Conservation (phyloP, 2,888 invertebrate genomes). For the Pyrrhosoma nymphula region DNA sequence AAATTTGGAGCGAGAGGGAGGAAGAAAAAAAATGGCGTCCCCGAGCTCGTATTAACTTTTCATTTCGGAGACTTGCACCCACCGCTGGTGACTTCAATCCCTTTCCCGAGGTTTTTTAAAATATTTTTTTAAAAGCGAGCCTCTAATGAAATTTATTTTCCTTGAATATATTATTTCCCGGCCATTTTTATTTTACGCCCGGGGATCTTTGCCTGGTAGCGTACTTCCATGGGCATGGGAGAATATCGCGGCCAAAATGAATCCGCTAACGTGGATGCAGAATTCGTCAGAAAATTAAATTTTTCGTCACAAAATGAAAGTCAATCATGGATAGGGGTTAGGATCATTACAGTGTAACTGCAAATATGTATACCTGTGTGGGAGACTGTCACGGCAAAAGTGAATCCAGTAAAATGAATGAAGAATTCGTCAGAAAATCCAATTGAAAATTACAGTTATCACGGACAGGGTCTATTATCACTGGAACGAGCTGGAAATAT, state of each 20-base stretch:
- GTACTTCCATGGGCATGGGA: no score
- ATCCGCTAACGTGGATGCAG: no score
- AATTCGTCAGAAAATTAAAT: no score
- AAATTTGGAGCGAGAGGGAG: background rate
- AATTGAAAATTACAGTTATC: background rate
- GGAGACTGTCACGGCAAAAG: background rate
- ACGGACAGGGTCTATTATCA: no score
- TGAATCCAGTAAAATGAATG: background rate
- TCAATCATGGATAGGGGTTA: no score
- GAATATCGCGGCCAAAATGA: no score
- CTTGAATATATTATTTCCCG: background rate
- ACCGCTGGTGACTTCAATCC: background rate
- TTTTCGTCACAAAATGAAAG: no score
- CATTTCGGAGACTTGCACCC: slow-evolving; percentile 5
- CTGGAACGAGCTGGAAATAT: no score
- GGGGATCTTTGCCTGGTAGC: background rate
- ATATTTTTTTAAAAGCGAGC: background rate
- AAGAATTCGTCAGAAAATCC: background rate
- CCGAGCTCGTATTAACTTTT: background rate
- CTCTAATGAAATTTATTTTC: slow-evolving; percentile 32
- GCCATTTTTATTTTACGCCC: background rate
- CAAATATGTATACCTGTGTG: background rate
- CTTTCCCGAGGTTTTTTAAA: background rate
- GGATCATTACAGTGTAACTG: no score
- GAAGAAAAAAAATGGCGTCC: background rate